phyloP scores from a whole-genome alignment of 2,797 vertebrate species.

The Synaphobranchus kaupii region DNA sequence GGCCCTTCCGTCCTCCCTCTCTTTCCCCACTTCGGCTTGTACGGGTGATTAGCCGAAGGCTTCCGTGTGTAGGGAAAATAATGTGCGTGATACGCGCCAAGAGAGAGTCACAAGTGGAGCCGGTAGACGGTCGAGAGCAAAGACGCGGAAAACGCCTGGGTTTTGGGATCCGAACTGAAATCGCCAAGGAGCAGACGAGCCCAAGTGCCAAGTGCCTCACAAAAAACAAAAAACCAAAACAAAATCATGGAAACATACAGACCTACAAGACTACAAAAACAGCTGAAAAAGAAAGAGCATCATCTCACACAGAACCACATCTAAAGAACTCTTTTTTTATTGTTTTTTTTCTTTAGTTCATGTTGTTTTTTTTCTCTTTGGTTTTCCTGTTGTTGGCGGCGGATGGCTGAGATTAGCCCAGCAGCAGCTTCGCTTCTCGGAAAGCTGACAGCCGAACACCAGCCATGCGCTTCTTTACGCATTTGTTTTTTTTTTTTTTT shows the following conservation, averaged over 20 bases:
- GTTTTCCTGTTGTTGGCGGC: slow-evolving; percentile 44
- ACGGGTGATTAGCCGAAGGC: background rate
- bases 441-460: slow-evolving; percentile 16
- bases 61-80: background rate
- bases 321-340: slow-evolving; percentile 35
- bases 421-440: slow-evolving; percentile 44
- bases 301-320: slow-evolving; percentile 36
- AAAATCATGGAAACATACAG: background rate
- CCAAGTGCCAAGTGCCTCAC: background rate
- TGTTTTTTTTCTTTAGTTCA: slow-evolving; percentile 28
- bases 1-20: background rate
- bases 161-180: slow-evolving; percentile 13
- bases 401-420: slow-evolving; percentile 41
- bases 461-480: background rate
- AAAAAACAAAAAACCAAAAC: background rate
- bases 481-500: background rate
- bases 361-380: slow-evolving; percentile 35
- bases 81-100: background rate
- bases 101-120: background rate
- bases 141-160: background rate
- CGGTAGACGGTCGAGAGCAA: background rate
- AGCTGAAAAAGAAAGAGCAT: slow-evolving; percentile 28
- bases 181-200: background rate
- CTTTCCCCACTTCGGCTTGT: background rate
- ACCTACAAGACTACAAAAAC: slow-evolving; percentile 34